phyloP scores from a whole-genome alignment of 2,888 invertebrate species.

The Neoitamus cyanurus region DNA sequence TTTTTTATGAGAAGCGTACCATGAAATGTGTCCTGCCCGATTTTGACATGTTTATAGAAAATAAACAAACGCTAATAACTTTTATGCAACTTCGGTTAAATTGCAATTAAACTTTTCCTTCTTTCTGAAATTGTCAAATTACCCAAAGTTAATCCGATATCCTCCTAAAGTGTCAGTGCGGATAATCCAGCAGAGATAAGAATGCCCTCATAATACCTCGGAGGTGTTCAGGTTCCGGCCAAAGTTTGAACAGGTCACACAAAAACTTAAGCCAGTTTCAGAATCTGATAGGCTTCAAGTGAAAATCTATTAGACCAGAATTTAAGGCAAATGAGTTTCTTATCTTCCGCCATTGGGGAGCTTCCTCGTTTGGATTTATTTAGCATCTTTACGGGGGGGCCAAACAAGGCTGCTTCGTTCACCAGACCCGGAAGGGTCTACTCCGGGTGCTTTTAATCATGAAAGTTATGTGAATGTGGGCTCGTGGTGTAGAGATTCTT shows the following conservation, averaged over 20 bases:
- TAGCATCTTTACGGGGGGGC: background rate
- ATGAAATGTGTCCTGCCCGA: too few species aligned
- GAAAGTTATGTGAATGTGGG: background rate
- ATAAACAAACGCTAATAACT: too few species aligned
- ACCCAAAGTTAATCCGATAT: background rate
- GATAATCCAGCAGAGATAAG: background rate
- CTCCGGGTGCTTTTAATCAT: background rate
- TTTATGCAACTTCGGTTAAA: background rate
- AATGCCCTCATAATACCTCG: background rate
- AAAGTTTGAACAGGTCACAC: background rate
- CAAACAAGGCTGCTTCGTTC: background rate
- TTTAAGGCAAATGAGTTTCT: slow-evolving; percentile 28
- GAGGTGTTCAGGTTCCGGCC: background rate
- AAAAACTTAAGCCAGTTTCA: background rate
- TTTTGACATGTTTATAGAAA: too few species aligned
- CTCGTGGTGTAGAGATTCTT: background rate
- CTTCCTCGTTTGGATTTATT: background rate
- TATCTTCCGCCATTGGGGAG: background rate
- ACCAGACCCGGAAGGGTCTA: background rate
- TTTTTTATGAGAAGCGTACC: too few species aligned
- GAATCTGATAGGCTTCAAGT: background rate
- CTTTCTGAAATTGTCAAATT: background rate
- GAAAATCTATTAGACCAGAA: slow-evolving; percentile 18
- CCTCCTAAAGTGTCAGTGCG: background rate
- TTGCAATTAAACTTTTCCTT: background rate